Percentiles rank a stretch among this genome's conserved stretches.
Conservation (phyloP, 2,113 vertebrate genomes). For the Cephalopholis sonnerati region DNA sequence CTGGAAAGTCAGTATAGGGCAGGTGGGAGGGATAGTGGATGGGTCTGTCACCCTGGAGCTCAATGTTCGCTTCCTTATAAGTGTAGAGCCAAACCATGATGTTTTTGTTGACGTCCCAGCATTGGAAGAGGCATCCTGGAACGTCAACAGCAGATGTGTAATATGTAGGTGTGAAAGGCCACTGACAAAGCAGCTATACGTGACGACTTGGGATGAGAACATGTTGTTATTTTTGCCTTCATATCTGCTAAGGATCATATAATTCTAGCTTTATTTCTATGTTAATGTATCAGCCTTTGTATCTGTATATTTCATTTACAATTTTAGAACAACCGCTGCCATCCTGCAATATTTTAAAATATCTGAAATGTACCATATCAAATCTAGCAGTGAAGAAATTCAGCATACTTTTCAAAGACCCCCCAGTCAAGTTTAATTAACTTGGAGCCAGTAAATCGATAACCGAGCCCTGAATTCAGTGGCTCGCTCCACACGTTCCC, state of each 20-base stretch:
- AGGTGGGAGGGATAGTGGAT: too few relatives aligned
- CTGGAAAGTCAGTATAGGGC: too few relatives aligned
- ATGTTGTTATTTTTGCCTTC: too few relatives aligned
- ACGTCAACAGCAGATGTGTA: too few relatives aligned
- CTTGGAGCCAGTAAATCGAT: conserved; percentile 59
- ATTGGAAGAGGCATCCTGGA: too few relatives aligned
- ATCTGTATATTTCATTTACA: background rate
- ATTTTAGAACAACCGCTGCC: background rate
- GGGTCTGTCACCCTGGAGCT: too few relatives aligned
- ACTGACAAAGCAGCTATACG: too few relatives aligned
- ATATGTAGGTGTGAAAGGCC: too few relatives aligned
- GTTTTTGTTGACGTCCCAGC: too few relatives aligned
- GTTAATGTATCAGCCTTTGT: background rate
- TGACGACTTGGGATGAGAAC: too few relatives aligned
- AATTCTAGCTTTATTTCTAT: background rate
- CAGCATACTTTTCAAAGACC: conserved; percentile 32
- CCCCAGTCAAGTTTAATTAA: conserved; percentile 71
- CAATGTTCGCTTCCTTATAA: too few relatives aligned
- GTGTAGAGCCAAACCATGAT: too few relatives aligned
- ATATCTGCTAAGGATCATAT: background rate
- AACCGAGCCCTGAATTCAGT: conserved; percentile 25
- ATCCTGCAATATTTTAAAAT: background rate
- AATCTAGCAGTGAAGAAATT: conserved; percentile 4
- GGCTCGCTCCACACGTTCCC: conserved; percentile 25
- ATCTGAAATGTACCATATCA: background rate